phyloP scores from a whole-genome alignment of 2,113 vertebrate genomes.

The Tetraodon nigroviridis region DNA sequence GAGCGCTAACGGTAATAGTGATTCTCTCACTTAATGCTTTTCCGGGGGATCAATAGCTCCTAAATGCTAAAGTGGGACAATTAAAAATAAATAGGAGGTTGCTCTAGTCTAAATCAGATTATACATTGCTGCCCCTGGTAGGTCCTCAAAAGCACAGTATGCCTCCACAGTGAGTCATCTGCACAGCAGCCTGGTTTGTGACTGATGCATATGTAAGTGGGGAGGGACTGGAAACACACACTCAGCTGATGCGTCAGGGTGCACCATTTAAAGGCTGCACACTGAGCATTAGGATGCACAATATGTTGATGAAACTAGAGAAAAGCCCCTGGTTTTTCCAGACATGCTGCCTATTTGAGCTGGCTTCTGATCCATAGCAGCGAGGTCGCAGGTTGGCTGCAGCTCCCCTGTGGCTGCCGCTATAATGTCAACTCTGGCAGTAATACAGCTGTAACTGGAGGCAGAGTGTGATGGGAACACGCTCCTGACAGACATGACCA shows the following conservation, averaged over 20 bases:
- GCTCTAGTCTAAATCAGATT: conserved; percentile 79
- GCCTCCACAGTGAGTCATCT: conserved; percentile 73
- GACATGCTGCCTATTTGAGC: conserved; percentile 39
- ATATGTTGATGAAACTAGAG: conserved; percentile 24
- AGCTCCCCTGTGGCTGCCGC: conserved; percentile 67
- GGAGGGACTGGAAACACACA: conserved; percentile 59
- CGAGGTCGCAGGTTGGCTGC: conserved; percentile 61
- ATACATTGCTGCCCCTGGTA: conserved; percentile 74
- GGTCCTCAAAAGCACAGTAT: conserved; percentile 80
- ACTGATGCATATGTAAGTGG: conserved; percentile 77
- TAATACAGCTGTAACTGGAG: conserved; percentile 68
- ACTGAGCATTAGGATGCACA: conserved; percentile 6
- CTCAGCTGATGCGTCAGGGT: conserved; percentile 15
- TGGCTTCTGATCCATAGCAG: conserved; percentile 55
- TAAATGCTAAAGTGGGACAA: conserved; percentile 99
- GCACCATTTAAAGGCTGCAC: neutral
- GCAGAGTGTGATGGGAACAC: conserved; percentile 71
- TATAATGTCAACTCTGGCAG: conserved; percentile 75
- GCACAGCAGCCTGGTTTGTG: conserved; percentile 68
- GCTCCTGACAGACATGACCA: conserved; percentile 72
- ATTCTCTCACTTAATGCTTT: conserved; percentile 97
- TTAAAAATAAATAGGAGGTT: conserved; percentile 88
- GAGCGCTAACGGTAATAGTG: conserved; percentile 98
- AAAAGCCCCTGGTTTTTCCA: conserved; percentile 10
- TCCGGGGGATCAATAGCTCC: conserved; percentile 95